A percentile compares a stretch with the other conserved stretches of the same genome.
Evolutionary conservation across 2,888 invertebrate species (phyloP).

Genomic region (Stegophylla sp.): DNA sequence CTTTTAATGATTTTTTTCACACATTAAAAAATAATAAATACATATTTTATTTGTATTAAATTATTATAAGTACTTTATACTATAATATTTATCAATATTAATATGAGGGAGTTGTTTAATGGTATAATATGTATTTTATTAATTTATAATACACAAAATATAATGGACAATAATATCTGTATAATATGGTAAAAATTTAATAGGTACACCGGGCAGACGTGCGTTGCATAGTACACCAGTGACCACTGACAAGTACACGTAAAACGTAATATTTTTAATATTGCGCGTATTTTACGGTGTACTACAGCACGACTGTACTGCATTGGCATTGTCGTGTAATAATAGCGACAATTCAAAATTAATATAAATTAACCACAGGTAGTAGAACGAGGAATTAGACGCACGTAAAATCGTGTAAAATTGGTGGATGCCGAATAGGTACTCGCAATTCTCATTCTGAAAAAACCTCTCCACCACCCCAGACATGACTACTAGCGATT

Average conservation of each 20-base stretch:
- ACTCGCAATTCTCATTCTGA: too few species aligned
- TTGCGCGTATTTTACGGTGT: neutral
- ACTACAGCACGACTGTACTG: conserved; percentile 2
- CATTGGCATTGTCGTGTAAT: conserved; percentile 1
- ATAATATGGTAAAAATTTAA: neutral
- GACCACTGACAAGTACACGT: neutral
- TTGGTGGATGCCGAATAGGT: too few species aligned
- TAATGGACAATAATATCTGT: neutral
- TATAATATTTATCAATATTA: neutral
- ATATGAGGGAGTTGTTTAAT: conserved; percentile 2
- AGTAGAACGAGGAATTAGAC: neutral
- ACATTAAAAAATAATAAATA: neutral
- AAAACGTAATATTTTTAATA: neutral
- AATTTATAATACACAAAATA: neutral
- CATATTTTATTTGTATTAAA: neutral
- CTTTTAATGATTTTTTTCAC: neutral
- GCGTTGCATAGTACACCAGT: neutral
- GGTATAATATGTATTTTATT: neutral
- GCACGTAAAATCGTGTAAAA: too few species aligned
- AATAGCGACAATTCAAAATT: neutral
- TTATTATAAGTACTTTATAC: conserved; percentile 1
- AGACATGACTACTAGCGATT: too few species aligned
- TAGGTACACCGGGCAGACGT: neutral
- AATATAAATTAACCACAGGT: neutral
- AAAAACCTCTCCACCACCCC: too few species aligned